These are phyloP conservation scores for Astreopora myriophthalma DNA, from an alignment of 64 coral and sea anemone genomes.

Conservation along the genomic window DNA sequence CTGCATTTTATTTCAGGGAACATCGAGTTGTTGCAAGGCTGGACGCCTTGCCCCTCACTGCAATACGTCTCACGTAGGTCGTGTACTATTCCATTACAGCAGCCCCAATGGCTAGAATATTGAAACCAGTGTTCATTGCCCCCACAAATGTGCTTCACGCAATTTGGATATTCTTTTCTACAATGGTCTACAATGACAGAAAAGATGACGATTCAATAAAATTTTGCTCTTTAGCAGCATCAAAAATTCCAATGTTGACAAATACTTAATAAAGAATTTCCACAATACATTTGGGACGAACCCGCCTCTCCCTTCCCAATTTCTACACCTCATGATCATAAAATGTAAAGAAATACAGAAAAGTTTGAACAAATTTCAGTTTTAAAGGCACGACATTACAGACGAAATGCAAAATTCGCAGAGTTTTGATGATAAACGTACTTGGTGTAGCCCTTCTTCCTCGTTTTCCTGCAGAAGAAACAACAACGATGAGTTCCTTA, in stretches of 20 bases:
- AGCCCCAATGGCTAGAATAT: constrained; percentile 49
- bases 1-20: background rate
- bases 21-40: background rate
- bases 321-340: too few species aligned
- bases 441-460: background rate
- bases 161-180: background rate
- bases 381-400: too few species aligned
- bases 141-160: background rate
- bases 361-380: too few species aligned
- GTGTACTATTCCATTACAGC: constrained; percentile 48
- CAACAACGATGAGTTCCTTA: background rate
- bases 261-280: too few species aligned
- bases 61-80: constrained; percentile 40
- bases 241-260: too few species aligned
- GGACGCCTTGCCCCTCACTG: background rate
- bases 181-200: background rate
- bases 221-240: too few species aligned
- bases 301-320: too few species aligned
- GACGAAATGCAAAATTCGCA: background rate
- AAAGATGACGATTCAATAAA: background rate
- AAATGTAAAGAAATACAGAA: too few species aligned
- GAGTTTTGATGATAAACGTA: background rate
- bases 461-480: background rate
- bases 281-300: too few species aligned
- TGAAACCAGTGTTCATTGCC: background rate